Evolutionary conservation across 1,140 invertebrate genomes (phyloP).

Genomic region (Pemphigus obesinymphae): DNA sequence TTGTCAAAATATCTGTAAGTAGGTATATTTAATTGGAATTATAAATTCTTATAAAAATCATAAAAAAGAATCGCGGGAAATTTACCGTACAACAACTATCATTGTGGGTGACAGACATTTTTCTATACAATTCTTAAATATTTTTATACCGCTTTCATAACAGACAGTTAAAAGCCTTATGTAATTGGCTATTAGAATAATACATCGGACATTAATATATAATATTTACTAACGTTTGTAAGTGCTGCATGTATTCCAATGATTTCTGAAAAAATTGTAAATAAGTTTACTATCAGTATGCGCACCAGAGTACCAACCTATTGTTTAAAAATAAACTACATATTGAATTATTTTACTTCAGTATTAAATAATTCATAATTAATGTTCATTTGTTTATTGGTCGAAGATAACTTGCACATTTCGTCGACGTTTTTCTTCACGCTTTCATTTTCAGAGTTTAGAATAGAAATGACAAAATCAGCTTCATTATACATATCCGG

Average conservation of each 20-base stretch:
- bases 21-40: no score
- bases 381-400: background rate
- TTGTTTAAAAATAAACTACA: background rate
- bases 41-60: background rate
- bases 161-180: background rate
- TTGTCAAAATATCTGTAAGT: no score
- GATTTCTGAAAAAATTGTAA: background rate
- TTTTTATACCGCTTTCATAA: background rate
- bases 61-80: no score
- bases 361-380: background rate
- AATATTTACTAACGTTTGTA: background rate
- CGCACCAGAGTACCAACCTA: background rate
- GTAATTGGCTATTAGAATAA: no score
- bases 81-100: background rate
- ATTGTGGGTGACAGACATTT: background rate
- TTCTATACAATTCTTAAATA: background rate
- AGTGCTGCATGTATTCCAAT: background rate
- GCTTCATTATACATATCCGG: constrained; percentile 8
- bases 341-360: background rate
- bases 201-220: no score
- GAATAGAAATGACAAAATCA: background rate
- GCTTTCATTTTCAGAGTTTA: background rate
- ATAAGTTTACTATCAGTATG: background rate
- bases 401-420: constrained; percentile 16
- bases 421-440: background rate